Evolutionary conservation across 1,140 invertebrate species (phyloP), one percentile per base, ranked within the genome.

Genomic region (Chymomyza costata): DNA sequence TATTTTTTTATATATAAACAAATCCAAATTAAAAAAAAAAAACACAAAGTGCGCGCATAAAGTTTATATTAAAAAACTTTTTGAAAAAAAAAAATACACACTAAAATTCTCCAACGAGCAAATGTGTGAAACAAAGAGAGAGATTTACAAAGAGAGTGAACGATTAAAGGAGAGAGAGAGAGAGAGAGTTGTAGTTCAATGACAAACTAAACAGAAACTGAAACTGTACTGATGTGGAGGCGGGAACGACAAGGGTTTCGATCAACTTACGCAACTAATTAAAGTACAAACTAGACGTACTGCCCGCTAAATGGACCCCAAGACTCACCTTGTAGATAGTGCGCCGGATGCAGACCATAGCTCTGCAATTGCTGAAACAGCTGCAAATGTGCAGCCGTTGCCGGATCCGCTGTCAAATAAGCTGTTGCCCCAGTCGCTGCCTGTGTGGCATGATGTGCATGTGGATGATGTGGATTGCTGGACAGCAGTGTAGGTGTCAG

Each of bases 331-430:
- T 89, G 88, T 67, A 91, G 64, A 61, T 93, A 85, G 55, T 93
- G 91, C 49, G 92, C 91, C 63, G 93, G 91, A 73, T 93, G 92
- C 46, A 93, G 85, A 17, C 91, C 91, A 48, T 92, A 91, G 18
- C 91, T 89, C 63, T 93, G 93, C 74, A 92, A 89, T 84, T 92
- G 93, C 67, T 94, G 93, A 73, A 94, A 86, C 32, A 94, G 88
- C 74, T 93, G 92, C 59, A 93, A 71, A 35, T 91, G 90, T 19
- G 90, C 88, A 25, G 90, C 88, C 32, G 67, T 13, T 88, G 87
- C 2, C 25, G 60, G 57, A 73, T 68, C 61, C 10, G 57, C 48
- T 10, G 48, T 62, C 19, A 80, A 62, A 58, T 66, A 82, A 1
- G 78, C 59, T 0, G 89, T 44, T 10, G 66, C 65, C n/a, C 76